Evolutionary conservation across 2,888 invertebrate genomes (phyloP).

Genomic region (Andrena trimmerana): DNA sequence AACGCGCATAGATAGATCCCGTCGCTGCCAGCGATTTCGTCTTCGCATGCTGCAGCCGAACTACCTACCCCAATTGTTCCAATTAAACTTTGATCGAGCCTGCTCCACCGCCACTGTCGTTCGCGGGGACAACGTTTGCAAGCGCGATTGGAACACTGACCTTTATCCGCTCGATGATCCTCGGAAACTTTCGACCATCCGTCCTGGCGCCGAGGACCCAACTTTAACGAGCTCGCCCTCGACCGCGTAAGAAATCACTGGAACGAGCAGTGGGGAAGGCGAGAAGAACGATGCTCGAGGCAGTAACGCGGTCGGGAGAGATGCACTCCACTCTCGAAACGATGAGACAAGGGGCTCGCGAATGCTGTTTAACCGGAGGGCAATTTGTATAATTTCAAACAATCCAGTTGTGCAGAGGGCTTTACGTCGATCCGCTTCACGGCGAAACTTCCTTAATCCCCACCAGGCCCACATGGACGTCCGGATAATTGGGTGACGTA

Average conservation of each 20-base stretch:
- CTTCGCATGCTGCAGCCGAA: conserved; percentile 13
- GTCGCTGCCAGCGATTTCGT: conserved; percentile 36
- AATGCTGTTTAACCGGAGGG: not conserved
- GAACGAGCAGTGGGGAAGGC: not conserved
- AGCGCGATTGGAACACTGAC: conserved; percentile 35
- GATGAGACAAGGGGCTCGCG: not conserved
- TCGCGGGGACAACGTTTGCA: not conserved
- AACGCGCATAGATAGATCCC: conserved; percentile 11
- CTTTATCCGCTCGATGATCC: conserved; percentile 35
- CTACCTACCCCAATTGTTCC: conserved; percentile 42
- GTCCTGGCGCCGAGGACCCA: conserved; percentile 1
- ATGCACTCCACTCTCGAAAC: not conserved
- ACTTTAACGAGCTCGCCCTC: conserved; percentile 47
- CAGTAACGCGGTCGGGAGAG: not conserved
- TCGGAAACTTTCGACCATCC: conserved; percentile 48
- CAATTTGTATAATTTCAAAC: conserved; percentile 13
- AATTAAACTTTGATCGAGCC: conserved; percentile 58
- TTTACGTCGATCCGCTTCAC: conserved; percentile 4
- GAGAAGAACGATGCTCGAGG: conserved; percentile 21
- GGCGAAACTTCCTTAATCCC: conserved; percentile 67
- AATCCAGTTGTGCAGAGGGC: not conserved
- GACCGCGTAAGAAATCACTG: conserved; percentile 34
- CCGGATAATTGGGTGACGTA: conserved; percentile 72
- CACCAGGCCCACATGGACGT: conserved; percentile 42
- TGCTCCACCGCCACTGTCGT: not conserved